A percentile compares a stretch with the other conserved stretches of the same genome.
Conservation (phyloP, 1,140 invertebrate species). For the Medauroidea extradentata region DNA sequence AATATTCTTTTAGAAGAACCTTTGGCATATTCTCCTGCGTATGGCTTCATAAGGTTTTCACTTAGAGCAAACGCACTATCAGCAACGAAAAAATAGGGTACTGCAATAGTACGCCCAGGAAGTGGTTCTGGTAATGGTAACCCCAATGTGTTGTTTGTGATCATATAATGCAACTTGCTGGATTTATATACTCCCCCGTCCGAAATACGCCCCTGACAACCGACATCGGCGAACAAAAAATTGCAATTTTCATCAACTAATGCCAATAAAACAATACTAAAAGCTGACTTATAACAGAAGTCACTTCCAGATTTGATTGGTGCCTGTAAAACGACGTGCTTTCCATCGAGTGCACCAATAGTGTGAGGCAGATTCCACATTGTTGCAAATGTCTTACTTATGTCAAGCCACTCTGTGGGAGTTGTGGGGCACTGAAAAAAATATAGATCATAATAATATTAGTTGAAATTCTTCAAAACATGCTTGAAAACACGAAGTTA, state of each 20-base stretch:
- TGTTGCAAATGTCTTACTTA: constrained; percentile 21
- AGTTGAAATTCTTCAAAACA: no score
- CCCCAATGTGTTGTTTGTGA: constrained; percentile 13
- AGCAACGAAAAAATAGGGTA: constrained; percentile 36
- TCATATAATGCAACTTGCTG: background rate
- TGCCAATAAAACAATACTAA: constrained; percentile 34
- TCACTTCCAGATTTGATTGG: constrained; percentile 31
- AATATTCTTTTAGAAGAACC: constrained; percentile 26
- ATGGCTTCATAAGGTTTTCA: constrained; percentile 29
- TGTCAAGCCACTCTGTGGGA: constrained; percentile 27
- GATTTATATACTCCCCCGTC: constrained; percentile 22
- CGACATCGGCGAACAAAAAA: constrained; percentile 38
- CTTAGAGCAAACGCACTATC: constrained; percentile 34
- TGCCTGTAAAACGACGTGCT: constrained; percentile 30
- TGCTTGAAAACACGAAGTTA: no score
- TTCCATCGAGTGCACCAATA: constrained; percentile 39
- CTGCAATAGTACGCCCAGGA: constrained; percentile 8
- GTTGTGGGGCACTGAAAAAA: background rate
- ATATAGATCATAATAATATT: no score
- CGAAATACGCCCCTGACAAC: constrained; percentile 31
- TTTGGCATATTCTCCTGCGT: constrained; percentile 20
- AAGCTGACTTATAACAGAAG: constrained; percentile 38
- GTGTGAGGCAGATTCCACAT: constrained; percentile 39
- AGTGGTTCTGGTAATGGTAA: constrained; percentile 30
- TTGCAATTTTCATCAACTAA: constrained; percentile 38